Conservation (phyloP, 2,888 invertebrate genomes). For the Prenolepis imparis region DNA sequence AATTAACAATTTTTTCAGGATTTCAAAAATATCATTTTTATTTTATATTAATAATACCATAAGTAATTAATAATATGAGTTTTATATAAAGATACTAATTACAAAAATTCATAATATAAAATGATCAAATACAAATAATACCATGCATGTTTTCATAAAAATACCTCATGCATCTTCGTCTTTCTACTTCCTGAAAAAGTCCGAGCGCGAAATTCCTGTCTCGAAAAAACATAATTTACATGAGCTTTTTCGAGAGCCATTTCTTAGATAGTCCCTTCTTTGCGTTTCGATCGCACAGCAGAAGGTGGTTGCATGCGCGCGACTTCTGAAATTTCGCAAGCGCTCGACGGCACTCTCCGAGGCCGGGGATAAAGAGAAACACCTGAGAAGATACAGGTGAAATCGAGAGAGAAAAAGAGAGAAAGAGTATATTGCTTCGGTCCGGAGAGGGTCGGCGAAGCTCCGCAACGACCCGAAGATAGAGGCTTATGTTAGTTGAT, state of each 20-base stretch:
- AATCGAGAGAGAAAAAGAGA: constrained; percentile 71
- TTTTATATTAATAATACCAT: background rate
- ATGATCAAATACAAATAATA: background rate
- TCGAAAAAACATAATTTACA: constrained; percentile 24
- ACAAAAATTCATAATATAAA: background rate
- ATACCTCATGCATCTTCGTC: background rate
- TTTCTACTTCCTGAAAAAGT: constrained; percentile 2
- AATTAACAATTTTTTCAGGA: background rate
- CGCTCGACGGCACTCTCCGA: constrained; percentile 75
- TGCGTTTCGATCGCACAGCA: constrained; percentile 61
- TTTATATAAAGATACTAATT: background rate
- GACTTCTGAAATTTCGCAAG: constrained; percentile 80
- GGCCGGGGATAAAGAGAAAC: constrained; percentile 80
- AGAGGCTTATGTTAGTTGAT: constrained; percentile 53
- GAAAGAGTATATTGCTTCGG: constrained; percentile 60
- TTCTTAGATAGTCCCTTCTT: constrained; percentile 49
- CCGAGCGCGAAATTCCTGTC: background rate
- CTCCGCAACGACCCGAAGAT: constrained; percentile 56
- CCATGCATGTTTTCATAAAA: background rate
- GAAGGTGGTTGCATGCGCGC: constrained; percentile 63
- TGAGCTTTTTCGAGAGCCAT: constrained; percentile 59
- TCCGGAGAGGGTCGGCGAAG: constrained; percentile 58
- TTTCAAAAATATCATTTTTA: background rate
- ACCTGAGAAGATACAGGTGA: constrained; percentile 82
- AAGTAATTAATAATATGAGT: background rate